Evolutionary conservation across 2,797 vertebrate genomes (phyloP).

Genomic region (Zonotrichia albicollis): DNA sequence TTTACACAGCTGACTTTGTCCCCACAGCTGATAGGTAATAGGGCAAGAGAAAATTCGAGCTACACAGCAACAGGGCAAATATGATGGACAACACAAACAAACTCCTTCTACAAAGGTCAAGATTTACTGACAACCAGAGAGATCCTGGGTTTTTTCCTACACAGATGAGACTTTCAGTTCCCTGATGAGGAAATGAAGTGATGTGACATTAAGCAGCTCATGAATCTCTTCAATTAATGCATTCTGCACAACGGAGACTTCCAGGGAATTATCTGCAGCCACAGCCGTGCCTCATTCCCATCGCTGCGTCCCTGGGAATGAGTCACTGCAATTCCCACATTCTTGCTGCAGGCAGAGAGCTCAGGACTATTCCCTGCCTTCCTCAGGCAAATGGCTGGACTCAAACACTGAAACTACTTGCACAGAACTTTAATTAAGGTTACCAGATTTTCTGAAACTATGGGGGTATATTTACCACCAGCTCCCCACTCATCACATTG

Average conservation of each 20-base stretch:
- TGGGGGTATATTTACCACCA: background rate
- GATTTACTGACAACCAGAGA: background rate
- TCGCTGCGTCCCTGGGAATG: constrained; percentile 11
- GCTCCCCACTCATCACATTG: background rate
- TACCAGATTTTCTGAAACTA: constrained; percentile 7
- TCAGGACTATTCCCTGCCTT: constrained; percentile 9
- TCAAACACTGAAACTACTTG: background rate
- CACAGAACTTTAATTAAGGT: background rate
- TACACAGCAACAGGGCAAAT: background rate
- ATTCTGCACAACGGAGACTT: constrained; percentile 43
- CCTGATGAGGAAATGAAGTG: constrained; percentile 32
- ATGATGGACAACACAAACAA: background rate
- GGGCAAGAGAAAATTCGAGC: background rate
- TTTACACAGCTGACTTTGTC: background rate
- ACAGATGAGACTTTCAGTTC: background rate
- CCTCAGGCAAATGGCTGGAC: background rate
- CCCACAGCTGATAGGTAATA: background rate
- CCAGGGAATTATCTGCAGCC: constrained; percentile 62
- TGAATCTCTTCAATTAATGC: constrained; percentile 58
- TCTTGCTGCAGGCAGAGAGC: constrained; percentile 28
- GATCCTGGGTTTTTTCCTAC: background rate
- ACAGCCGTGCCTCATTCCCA: constrained; percentile 37
- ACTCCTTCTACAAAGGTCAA: background rate
- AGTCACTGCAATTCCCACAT: constrained; percentile 40
- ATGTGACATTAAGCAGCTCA: constrained; percentile 35